Conservation (phyloP, 2,888 invertebrate genomes). For the Erebia ligea region DNA sequence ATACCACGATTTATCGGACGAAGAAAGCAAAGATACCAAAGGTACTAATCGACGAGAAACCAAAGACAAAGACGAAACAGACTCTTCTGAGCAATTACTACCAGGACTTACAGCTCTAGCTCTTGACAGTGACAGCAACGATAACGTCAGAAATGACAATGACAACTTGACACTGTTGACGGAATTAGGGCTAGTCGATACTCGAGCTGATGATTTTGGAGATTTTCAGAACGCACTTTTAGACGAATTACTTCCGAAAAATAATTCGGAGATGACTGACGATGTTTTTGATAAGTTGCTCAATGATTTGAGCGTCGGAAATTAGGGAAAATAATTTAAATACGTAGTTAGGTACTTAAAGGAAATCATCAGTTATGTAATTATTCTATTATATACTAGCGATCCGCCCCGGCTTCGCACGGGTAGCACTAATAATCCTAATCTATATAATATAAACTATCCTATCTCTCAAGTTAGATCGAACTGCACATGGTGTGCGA, state of each 20-base stretch:
- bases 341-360: not conserved
- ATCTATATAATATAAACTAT: no score
- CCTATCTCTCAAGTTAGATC: no score
- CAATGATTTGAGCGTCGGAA: slow-evolving; percentile 63
- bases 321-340: slow-evolving; percentile 44
- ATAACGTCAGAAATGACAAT: slow-evolving; percentile 38
- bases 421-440: no score
- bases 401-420: no score
- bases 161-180: slow-evolving; percentile 74
- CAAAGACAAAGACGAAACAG: slow-evolving; percentile 65
- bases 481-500: no score
- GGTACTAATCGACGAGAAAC: slow-evolving; percentile 62
- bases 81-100: slow-evolving; percentile 66
- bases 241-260: slow-evolving; percentile 58
- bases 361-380: no score
- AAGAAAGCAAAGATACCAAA: slow-evolving; percentile 70
- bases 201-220: slow-evolving; percentile 67
- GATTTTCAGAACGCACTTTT: slow-evolving; percentile 74
- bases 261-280: slow-evolving; percentile 53
- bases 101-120: slow-evolving; percentile 60
- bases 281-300: slow-evolving; percentile 74
- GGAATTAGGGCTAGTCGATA: slow-evolving; percentile 83
- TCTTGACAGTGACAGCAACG: slow-evolving; percentile 64
- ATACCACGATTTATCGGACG: slow-evolving; percentile 70
- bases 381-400: no score